Conservation (phyloP, 2,888 invertebrate species). For the Perizoma flavofasciatum region DNA sequence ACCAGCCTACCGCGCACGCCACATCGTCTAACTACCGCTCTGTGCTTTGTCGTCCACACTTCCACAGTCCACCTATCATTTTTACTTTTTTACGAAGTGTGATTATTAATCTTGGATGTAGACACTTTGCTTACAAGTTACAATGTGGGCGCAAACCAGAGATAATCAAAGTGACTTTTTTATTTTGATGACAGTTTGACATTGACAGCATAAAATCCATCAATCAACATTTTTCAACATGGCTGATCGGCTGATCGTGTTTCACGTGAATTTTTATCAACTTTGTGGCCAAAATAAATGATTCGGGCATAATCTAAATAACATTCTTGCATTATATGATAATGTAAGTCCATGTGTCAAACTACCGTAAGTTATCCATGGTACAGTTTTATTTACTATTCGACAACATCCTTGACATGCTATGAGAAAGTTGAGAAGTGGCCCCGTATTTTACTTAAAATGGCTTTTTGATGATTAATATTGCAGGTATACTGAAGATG, state of each 20-base stretch:
- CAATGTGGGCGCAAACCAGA: constrained; percentile 3
- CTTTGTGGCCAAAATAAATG: constrained; percentile 59
- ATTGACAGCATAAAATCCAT: constrained; percentile 46
- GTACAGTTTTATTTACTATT: constrained; percentile 33
- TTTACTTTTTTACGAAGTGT: no score
- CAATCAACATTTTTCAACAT: constrained; percentile 62
- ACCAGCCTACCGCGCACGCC: no score
- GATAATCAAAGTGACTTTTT: constrained; percentile 2
- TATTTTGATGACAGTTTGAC: constrained; percentile 20
- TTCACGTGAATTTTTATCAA: constrained; percentile 62
- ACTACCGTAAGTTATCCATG: constrained; percentile 66
- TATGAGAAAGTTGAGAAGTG: constrained; percentile 62
- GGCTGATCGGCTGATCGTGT: constrained; percentile 67
- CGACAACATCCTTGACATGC: constrained; percentile 68
- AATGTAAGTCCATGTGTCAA: constrained; percentile 76
- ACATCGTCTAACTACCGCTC: no score
- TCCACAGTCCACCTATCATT: no score
- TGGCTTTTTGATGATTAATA: constrained; percentile 35
- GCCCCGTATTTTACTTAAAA: constrained; percentile 47
- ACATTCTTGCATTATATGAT: constrained; percentile 65
- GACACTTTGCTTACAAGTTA: no score
- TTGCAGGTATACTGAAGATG: constrained; percentile 83
- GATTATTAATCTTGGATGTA: no score
- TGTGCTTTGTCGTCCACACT: no score
- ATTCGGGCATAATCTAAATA: constrained; percentile 45